These are phyloP conservation scores for Pseudotriccus pelzelni DNA, from an alignment of 2,797 vertebrate species.

Conservation along the genomic window DNA sequence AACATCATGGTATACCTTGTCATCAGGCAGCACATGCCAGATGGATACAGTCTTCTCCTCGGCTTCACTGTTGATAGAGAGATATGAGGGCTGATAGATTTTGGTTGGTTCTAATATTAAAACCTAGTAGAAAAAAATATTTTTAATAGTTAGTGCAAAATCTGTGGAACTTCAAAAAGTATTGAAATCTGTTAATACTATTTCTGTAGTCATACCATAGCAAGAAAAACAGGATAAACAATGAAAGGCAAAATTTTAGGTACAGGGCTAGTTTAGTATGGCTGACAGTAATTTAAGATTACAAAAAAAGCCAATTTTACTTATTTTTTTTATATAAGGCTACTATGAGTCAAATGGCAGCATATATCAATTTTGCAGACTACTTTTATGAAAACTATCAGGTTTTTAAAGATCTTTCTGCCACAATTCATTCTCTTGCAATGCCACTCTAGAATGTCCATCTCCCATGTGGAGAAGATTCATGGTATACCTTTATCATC, in stretches of 20 bases:
- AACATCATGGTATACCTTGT: conserved; percentile 81
- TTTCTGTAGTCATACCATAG: neutral
- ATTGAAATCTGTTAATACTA: neutral
- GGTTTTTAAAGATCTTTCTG: neutral
- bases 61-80: conserved; percentile 95
- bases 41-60: conserved; percentile 96
- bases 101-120: conserved; percentile 97
- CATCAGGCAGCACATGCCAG: conserved; percentile 94
- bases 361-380: neutral
- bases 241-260: neutral
- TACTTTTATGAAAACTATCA: neutral
- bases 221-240: neutral
- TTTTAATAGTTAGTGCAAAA: neutral
- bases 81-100: conserved; percentile 95
- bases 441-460: neutral
- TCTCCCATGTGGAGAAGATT: neutral
- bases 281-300: neutral
- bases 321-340: neutral
- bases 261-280: neutral
- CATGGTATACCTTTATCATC: neutral
- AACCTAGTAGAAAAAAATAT: conserved; percentile 77
- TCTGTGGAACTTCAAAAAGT: neutral
- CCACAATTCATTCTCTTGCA: neutral
- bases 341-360: neutral
- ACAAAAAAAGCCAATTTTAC: neutral